Base-by-base conservation (phyloP, 1,140 invertebrate genomes). In the Trichonephila clavipes region DNA sequence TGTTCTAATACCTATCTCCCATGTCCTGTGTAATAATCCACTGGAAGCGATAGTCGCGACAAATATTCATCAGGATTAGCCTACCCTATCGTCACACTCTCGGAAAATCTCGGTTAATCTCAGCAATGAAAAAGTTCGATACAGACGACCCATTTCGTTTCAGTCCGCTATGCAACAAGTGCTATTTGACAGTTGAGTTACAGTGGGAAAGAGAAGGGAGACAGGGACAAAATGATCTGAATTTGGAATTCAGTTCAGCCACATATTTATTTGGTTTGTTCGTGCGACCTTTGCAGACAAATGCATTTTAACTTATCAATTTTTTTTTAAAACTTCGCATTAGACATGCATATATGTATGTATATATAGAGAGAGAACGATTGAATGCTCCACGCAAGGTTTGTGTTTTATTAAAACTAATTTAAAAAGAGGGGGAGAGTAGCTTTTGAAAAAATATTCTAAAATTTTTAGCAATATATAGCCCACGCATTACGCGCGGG, bases 11-110 rank as follows among this genome's bases (percentile, higher is more conserved):
- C n/a, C 72, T 28, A 18, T 77, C 82, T 10, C 82, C 82, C 44
- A 7, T 83, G 40, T 40, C 72, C 72, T 77, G 34, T 1, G 72
- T 77, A 83, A 83, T 83, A 83, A 83, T 59, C 82, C 82, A 83
- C 82, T 59, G 51, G 82, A 83, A 59, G 51, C 40, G 44, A 88
- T n/a, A 66, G n/a, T 88, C 61, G 82, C 34, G 82, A 59, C 82
- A n/a, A 85, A 85, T 85, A 59, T 85, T 85, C 51, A 40, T 88
- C 86, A 40, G 86, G 86, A 88, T 88, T 88, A 88, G 86, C 34
- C 86, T 64, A 64, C 24, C 40, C 59, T 62, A 64, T 88, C 86
- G 86, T 88, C 62, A 28, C 3, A 58, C 59, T 64, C 62, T 64
- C 24, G 28, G 34, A 64, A 88, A 88, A 88, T 88, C 86, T 24